Evolutionary conservation across 2,113 vertebrate species (phyloP), one percentile per base, ranked within the genome.

Genomic region (Camelus dromedarius): DNA sequence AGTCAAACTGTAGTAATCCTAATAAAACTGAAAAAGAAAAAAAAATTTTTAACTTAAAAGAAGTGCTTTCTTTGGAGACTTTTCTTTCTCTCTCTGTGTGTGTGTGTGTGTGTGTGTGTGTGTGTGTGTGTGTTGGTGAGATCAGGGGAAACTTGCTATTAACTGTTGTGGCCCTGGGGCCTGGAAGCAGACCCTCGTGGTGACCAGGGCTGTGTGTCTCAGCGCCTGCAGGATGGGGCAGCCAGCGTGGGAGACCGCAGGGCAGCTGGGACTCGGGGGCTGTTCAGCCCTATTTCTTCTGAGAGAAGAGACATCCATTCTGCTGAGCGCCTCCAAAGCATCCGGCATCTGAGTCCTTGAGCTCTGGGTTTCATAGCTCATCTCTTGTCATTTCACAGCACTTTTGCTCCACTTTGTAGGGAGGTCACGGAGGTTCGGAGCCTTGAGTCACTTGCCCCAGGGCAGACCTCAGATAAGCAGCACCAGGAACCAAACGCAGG

Each of bases 101-200:
- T 64, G 14, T 81, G 54, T 56, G 19, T 54, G 67, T 48, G 9
- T 42, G 67, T 67, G 30, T 60, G 22, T 32, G 9, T 70, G 28
- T 81, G 20, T 54, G 42, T n/a, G 58, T 38, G 6, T 67, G 3
- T 28, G 1, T 28, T 58, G 16, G 26, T 30, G 48, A 76, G 54
- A 79, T 48, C 15, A 62, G 4, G 18, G 26, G 15, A 42, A 82
- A 42, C 9, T 18, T 66, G 56, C 28, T 18, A 1, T 67, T 52
- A 8, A 28, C 1, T 10, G 4, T 32, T 8, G 9, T 0, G 1
- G 2, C 2, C 56, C 28, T 42, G 1, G 10, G 22, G 26, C 28
- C 30, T 52, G 52, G 58, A n/a, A 22, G 18, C 14, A n/a, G 69
- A 66, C 10, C 24, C 16, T 66, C 20, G 0, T 0, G 2, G 30